Percentiles rank a stretch among this genome's conserved stretches.
Conservation (phyloP, 2,113 vertebrate species). For the Hyperopisus bebe region DNA sequence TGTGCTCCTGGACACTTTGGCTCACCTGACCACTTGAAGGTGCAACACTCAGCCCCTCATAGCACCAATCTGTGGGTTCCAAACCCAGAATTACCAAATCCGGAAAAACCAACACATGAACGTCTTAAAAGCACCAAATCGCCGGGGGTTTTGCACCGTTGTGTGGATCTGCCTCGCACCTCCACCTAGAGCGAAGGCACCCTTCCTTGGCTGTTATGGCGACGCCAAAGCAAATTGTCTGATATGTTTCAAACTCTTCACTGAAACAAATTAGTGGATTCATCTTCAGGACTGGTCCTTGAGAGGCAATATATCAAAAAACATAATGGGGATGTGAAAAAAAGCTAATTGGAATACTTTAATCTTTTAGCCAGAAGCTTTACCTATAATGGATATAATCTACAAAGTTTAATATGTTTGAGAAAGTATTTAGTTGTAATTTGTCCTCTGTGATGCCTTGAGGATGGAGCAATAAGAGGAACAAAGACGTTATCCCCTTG, state of each 20-base stretch:
- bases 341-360: conserved; percentile 55
- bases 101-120: not conserved
- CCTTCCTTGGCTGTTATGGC: conserved; percentile 46
- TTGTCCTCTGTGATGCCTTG: conserved; percentile 49
- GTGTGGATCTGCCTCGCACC: conserved; percentile 34
- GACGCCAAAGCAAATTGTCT: conserved; percentile 46
- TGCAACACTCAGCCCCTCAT: not conserved
- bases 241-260: conserved; percentile 53
- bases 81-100: not conserved
- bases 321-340: conserved; percentile 47
- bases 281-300: conserved; percentile 45
- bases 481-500: not conserved
- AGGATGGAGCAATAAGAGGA: conserved; percentile 28
- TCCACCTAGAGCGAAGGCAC: conserved; percentile 34
- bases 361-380: conserved; percentile 60
- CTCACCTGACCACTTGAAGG: not conserved
- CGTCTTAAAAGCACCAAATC: conserved; percentile 21
- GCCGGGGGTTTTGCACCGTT: conserved; percentile 39
- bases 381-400: conserved; percentile 63
- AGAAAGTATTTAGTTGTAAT: conserved; percentile 52
- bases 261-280: conserved; percentile 48
- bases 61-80: not conserved
- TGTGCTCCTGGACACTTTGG: not conserved
- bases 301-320: conserved; percentile 54
- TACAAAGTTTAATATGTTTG: conserved; percentile 55